phyloP scores from a whole-genome alignment of 2,888 invertebrate genomes.

The Camponotus fellah region DNA sequence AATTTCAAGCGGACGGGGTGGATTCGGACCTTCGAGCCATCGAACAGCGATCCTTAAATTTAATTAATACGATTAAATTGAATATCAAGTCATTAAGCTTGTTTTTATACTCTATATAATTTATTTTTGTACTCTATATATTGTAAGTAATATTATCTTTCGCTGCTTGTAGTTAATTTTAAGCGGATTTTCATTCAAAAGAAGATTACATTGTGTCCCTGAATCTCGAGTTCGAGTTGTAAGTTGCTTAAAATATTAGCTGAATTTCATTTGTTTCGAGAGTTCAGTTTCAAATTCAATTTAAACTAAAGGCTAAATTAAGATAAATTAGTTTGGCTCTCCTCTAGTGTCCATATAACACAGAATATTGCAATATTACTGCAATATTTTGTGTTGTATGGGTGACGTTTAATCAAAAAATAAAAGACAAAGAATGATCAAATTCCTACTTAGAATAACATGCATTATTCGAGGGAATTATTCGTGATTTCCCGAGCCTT shows the following conservation, averaged over 20 bases:
- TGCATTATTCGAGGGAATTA: background rate
- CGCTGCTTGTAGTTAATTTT: background rate
- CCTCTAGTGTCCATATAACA: too few species aligned
- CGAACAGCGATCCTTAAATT: background rate
- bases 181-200: background rate
- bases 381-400: too few species aligned
- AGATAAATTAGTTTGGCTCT: background rate
- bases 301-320: background rate
- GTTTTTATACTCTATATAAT: background rate
- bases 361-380: too few species aligned
- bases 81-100: background rate
- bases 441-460: conserved; percentile 2
- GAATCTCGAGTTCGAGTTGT: background rate
- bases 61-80: background rate
- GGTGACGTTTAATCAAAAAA: too few species aligned
- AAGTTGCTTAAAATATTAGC: conserved; percentile 1
- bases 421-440: background rate
- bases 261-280: background rate
- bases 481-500: too few species aligned
- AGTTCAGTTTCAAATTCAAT: conserved; percentile 7
- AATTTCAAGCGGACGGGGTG: background rate
- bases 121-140: background rate
- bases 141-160: background rate
- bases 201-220: background rate
- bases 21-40: too few species aligned